Conservation (phyloP, 2,113 vertebrate species). For the Heterochromis multidens region DNA sequence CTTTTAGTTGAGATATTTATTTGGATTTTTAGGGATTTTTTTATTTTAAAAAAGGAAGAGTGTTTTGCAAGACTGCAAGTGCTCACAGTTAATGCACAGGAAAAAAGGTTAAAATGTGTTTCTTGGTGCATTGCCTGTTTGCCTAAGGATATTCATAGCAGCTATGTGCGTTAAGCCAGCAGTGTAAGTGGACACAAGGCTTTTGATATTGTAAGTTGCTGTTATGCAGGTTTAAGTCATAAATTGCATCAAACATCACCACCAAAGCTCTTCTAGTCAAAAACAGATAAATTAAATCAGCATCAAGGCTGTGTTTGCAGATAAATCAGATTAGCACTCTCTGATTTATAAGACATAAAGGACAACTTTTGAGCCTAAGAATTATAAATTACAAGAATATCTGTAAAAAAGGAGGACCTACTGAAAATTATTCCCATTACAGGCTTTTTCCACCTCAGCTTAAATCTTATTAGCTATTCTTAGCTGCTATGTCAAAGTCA, state of each 20-base stretch:
- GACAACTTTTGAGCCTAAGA: not conserved
- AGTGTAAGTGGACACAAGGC: slow-evolving; percentile 14
- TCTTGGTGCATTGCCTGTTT: not conserved
- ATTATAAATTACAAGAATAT: not conserved
- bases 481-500: not conserved
- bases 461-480: not conserved
- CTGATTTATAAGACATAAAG: not conserved
- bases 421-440: not conserved
- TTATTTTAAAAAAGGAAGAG: not conserved
- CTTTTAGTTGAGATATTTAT: not conserved
- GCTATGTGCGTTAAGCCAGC: slow-evolving; percentile 9
- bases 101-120: not conserved
- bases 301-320: not conserved
- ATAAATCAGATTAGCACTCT: not conserved
- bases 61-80: not conserved
- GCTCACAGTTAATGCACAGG: not conserved
- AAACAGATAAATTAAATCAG: not conserved
- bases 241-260: not conserved
- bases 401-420: not conserved
- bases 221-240: not conserved
- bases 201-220: not conserved
- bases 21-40: not conserved
- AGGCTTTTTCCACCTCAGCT: not conserved
- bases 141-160: slow-evolving; percentile 17
- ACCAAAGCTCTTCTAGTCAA: not conserved